Evolutionary conservation across 2,888 invertebrate species (phyloP), one percentile per base, ranked within the genome.

Genomic region (Xanthorhoe designata): DNA sequence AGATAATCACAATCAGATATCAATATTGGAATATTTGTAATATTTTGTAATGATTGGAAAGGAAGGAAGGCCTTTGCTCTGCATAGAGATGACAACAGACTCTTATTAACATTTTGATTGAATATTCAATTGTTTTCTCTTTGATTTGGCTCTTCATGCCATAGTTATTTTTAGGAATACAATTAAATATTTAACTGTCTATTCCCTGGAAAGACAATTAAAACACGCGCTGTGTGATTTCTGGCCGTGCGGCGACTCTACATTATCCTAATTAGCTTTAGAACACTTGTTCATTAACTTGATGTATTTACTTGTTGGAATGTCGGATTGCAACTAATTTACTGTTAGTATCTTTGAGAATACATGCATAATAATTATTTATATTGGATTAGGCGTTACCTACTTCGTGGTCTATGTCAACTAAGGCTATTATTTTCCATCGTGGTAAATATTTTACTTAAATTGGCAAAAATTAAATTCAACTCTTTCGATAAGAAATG

Each of bases 211-310:
- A 53, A 57, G 49, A 38, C 52, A 53, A 60, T 45, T 59, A 59
- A 59, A 59, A 49, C 52, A 75, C 71, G 69, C 71, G 75, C 65
- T 79, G 74, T 63, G 83, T 87, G 88, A 88, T 88, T 88, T 86
- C 77, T 75, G 73, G 79, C 82, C 86, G 84, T 62, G 79, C 85
- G 83, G 81, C 84, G 83, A 82, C 78, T 78, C 76, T 83, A 79
- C 87, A 89, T 88, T 89, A 88, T 85, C 82, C 84, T 87, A 89
- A 89, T 89, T 89, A 88, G 82, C 78, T 85, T 82, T 83, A 63
- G 63, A 67, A 63, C 78, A 75, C 77, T 79, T 77, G 76, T 78
- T 81, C 78, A 79, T 81, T 80, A 81, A 75, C 75, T 71, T 74
- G 72, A 75, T 79, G 76, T 77, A 74, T 72, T 75, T 75, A 72